phyloP scores from a whole-genome alignment of 2,113 vertebrate species.

The Mobula hypostoma region DNA sequence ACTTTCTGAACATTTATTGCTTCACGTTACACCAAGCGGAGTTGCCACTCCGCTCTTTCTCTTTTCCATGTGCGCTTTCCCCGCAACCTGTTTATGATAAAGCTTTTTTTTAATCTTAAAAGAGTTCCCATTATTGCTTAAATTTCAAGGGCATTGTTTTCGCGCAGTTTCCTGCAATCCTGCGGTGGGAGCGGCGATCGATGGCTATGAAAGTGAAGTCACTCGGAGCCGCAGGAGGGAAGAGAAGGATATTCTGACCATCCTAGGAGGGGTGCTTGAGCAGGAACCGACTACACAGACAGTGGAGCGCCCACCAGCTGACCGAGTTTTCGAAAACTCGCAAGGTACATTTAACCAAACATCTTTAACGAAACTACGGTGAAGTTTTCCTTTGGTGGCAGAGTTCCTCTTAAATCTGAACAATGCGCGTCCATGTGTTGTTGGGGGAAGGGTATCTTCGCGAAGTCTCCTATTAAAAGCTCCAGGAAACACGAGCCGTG shows the following conservation, averaged over 20 bases:
- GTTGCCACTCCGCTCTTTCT: too few relatives aligned
- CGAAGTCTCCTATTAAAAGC: neutral
- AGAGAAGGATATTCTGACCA: neutral
- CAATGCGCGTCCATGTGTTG: neutral
- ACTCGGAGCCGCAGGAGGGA: neutral
- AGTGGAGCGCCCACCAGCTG: too few relatives aligned
- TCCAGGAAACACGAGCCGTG: neutral
- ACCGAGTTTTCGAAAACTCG: neutral
- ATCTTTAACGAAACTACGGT: neutral
- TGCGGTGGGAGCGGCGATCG: conserved; percentile 12
- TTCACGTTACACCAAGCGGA: neutral
- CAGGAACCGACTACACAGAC: neutral
- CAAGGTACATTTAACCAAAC: neutral
- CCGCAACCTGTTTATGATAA: neutral
- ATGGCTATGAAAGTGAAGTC: neutral
- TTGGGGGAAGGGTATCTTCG: neutral
- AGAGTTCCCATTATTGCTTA: neutral
- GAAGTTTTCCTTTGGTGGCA: neutral
- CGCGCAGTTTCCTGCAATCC: neutral
- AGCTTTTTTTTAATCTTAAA: neutral
- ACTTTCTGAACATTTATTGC: neutral
- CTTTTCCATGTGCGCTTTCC: too few relatives aligned
- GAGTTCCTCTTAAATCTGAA: neutral
- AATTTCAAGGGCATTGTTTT: neutral
- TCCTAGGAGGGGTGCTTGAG: neutral